Base-by-base conservation (phyloP, 2,888 invertebrate species). In the Oscheius myriophilus region DNA sequence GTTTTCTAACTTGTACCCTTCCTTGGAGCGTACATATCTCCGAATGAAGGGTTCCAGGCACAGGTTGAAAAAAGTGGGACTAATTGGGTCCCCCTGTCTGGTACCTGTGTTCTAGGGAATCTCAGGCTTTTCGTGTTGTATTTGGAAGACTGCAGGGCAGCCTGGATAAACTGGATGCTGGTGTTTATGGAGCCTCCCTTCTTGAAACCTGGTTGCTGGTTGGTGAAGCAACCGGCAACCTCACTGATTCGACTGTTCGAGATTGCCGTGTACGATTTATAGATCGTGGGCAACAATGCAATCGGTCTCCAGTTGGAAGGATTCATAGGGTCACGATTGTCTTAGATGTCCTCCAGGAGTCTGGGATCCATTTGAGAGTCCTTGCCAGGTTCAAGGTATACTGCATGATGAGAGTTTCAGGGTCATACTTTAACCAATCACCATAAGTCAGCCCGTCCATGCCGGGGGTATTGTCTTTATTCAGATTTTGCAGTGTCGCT, bases 31-130 rank as follows among this genome's bases (percentile, higher is more conserved):
- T n/a, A n/a, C n/a, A n/a, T n/a, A n/a, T n/a, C n/a, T n/a, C n/a
- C 72, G 26, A 2, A 72, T 1, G 12, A 87, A 46, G 1, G 82
- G 80, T 62, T 87, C 86, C 12, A 84, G 63, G 9, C 79, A 74
- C 6, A 88, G 67, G 70, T 87, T 86, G 71, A 87, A 87, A 0
- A 87, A 39, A 2, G 86, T 78, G 0, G 86, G 85, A 59, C 82
- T 85, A 0, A 86, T 64, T 1, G 87, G 86, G 62, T 81, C 82
- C 1, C 87, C 87, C 74, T 87, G 86, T 1, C 81, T 76, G 1
- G 87, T 85, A 1, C 87, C 79, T 51, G 80, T 73, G 0, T 53
- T 70, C 62, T 81, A 18, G 63, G 65, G 18, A 68, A 69, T 81
- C 0, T 46, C 43, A 52, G n/a, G 4, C 2, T 16, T 3, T 21